phyloP scores from a whole-genome alignment of 2,113 vertebrate species.

The Clarias gariepinus region DNA sequence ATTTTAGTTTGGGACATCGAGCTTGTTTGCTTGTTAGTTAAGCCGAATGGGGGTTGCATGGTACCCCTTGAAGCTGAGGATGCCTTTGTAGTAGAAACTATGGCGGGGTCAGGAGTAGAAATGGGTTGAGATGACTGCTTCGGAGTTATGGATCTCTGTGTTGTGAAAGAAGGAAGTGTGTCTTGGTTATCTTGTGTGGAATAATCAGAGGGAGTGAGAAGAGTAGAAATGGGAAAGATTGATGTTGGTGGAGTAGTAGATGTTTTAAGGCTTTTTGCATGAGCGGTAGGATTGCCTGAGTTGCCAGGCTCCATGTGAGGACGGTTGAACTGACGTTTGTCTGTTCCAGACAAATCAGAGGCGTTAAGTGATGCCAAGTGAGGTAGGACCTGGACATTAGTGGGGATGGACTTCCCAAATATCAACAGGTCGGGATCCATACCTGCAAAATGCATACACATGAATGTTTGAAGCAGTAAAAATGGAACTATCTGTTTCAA shows the following conservation, averaged over 20 bases:
- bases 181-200: conserved; percentile 15
- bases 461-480: neutral
- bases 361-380: conserved; percentile 66
- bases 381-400: conserved; percentile 68
- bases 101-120: conserved; percentile 44
- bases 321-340: conserved; percentile 72
- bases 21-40: neutral
- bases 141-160: conserved; percentile 14
- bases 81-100: conserved; percentile 33
- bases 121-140: conserved; percentile 4
- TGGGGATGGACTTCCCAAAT: conserved; percentile 80
- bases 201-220: neutral
- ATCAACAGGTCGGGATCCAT: conserved; percentile 90
- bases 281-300: conserved; percentile 52
- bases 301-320: conserved; percentile 52
- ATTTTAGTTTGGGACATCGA: neutral
- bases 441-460: conserved; percentile 69
- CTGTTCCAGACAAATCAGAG: conserved; percentile 68
- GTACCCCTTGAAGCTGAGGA: conserved; percentile 30
- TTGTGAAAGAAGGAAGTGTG: neutral
- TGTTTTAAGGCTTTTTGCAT: conserved; percentile 29
- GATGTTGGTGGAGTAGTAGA: conserved; percentile 30
- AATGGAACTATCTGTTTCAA: neutral
- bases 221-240: neutral
- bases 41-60: neutral